Evolutionary conservation across 2,113 vertebrate genomes (phyloP).

Genomic region (Lipophrys pholis): DNA sequence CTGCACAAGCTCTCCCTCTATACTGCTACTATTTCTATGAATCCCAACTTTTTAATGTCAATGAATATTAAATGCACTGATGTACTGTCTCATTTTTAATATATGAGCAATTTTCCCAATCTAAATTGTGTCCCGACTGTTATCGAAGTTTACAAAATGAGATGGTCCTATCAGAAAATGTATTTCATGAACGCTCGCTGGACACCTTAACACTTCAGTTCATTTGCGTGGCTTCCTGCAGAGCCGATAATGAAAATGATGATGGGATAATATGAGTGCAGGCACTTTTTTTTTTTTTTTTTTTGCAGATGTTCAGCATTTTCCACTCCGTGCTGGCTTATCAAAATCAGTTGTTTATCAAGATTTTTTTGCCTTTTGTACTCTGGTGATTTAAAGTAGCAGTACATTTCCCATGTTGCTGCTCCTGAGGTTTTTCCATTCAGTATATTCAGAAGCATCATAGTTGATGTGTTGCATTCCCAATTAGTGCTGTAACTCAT

Average conservation of each 20-base stretch:
- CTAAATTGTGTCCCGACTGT: not conserved
- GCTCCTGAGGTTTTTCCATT: not conserved
- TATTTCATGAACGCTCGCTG: not conserved
- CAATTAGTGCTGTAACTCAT: conserved; percentile 16
- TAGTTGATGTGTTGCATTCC: not conserved
- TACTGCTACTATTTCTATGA: conserved; percentile 8
- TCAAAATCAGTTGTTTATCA: not conserved
- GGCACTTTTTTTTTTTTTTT: not conserved
- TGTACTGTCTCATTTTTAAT: not conserved
- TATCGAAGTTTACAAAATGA: not conserved
- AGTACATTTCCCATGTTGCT: not conserved
- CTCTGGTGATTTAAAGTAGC: not conserved
- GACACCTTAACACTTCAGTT: conserved; percentile 5
- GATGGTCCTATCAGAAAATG: not conserved
- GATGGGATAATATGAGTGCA: conserved; percentile 2
- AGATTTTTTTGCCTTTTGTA: not conserved
- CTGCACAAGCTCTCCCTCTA: conserved; percentile 36
- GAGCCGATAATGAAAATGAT: conserved; percentile 38
- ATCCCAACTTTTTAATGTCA: not conserved
- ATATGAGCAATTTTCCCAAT: not conserved
- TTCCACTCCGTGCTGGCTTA: not conserved
- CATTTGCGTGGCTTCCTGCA: conserved; percentile 21
- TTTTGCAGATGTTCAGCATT: conserved; percentile 25
- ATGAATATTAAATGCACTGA: conserved; percentile 11
- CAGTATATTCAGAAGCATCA: not conserved